phyloP scores from a whole-genome alignment of 2,113 vertebrate species.

The Tursiops truncatus region DNA sequence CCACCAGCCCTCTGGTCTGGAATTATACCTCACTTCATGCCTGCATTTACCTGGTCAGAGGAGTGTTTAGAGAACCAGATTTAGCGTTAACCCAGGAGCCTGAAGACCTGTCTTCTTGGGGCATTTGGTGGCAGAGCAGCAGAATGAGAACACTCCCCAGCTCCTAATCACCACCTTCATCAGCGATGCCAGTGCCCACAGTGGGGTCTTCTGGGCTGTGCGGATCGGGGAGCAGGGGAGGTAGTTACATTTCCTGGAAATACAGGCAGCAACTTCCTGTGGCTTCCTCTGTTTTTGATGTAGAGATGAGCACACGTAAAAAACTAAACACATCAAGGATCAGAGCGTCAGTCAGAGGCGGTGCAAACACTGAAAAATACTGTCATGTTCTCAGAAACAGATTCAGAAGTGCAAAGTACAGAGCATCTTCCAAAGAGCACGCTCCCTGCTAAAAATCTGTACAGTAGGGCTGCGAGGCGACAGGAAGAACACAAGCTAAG shows the following conservation, averaged over 20 bases:
- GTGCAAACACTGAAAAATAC: constrained; percentile 54
- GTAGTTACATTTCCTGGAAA: constrained; percentile 77
- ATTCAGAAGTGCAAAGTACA: neutral
- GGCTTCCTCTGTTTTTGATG: constrained; percentile 78
- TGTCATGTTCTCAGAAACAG: constrained; percentile 63
- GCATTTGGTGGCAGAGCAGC: neutral
- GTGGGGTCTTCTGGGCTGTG: constrained; percentile 34
- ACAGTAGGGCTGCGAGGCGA: neutral
- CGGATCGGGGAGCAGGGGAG: constrained; percentile 38
- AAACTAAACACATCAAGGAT: constrained; percentile 73
- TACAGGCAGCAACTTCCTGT: constrained; percentile 77
- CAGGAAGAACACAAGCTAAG: neutral
- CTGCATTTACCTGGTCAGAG: neutral
- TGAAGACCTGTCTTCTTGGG: neutral
- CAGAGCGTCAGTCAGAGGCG: constrained; percentile 26
- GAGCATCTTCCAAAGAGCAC: neutral
- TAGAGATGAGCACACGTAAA: constrained; percentile 67
- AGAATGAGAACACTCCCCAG: neutral
- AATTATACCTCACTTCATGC: neutral
- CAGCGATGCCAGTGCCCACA: neutral
- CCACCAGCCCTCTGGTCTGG: neutral
- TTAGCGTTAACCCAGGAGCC: neutral
- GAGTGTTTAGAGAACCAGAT: neutral
- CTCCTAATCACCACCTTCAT: constrained; percentile 59
- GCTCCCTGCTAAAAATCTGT: neutral